A percentile compares a stretch with the other conserved stretches of the same genome.
Evolutionary conservation across 2,797 vertebrate species (phyloP).

Genomic region (Pelodytes ibericus): DNA sequence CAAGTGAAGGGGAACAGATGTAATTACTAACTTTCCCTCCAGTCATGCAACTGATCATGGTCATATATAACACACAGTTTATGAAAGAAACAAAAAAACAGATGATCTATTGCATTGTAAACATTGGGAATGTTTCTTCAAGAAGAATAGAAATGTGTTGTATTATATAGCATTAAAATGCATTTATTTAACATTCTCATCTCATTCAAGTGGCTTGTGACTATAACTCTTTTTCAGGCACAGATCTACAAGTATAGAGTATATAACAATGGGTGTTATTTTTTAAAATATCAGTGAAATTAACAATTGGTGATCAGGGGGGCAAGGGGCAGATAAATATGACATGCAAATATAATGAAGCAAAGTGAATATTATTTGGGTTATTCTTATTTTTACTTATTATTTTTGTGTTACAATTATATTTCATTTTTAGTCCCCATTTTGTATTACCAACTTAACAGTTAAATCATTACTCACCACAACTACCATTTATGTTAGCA

Average conservation of each 20-base stretch:
- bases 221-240: not conserved
- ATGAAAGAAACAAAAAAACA: conserved; percentile 16
- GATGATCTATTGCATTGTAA: conserved; percentile 35
- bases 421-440: too few relatives aligned
- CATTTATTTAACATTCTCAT: not conserved
- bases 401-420: too few relatives aligned
- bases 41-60: conserved; percentile 13
- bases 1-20: conserved; percentile 41
- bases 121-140: conserved; percentile 3
- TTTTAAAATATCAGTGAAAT: too few relatives aligned
- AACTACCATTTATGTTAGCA: too few relatives aligned
- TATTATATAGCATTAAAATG: conserved; percentile 7
- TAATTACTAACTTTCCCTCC: conserved; percentile 14
- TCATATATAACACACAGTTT: conserved; percentile 19
- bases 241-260: not conserved
- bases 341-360: too few relatives aligned
- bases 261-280: not conserved
- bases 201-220: conserved; percentile 10
- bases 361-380: too few relatives aligned
- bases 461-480: too few relatives aligned
- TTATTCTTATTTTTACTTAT: too few relatives aligned
- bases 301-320: too few relatives aligned
- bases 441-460: too few relatives aligned
- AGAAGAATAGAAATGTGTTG: not conserved
- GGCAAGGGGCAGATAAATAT: too few relatives aligned